Base-by-base conservation (phyloP, 2,888 invertebrate genomes). In the Sipha maydis region DNA sequence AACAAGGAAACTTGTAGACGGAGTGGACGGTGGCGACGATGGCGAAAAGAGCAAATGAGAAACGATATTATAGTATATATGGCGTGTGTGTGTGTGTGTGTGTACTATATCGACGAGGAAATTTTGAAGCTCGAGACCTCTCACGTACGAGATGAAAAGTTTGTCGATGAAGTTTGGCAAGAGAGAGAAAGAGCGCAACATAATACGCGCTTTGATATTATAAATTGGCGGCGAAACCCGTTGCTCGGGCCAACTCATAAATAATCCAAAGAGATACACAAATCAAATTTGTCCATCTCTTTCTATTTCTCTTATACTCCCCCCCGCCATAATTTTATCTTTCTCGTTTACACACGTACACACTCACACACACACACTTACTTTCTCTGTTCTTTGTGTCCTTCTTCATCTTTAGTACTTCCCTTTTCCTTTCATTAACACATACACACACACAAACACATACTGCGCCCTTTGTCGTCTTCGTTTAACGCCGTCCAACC, bases 81-180 rank as follows among this genome's bases (percentile, higher is more conserved):
- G 25, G 31, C 11, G 17, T 54, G 41, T 28, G 14, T 41, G 38
- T 38, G n/a, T 48, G 48, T 28, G 77, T 77, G 77, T 9, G 61
- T 48, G 78, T 78, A 28, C 5, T 56, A 8, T 79, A 80, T 86
- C 61, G 80, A 67, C 38, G 86, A 38, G 34, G 56, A 86, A 73
- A 31, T 71, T 54, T 25, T 28, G 85, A 69, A 28, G 38, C 56
- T n/a, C 73, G 21, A 48, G 28, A 31, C 25, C 21, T 14, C 79
- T 71, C 80, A 75, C 80, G 86, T 79, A 80, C 79, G 75, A 61
- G 86, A 80, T 56, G 86, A 88, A 88, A 88, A 88, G 86, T 88
- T 88, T 80, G 86, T 88, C 86, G 86, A 88, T 88, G 75, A 88
- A 88, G 86, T 88, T 88, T 88, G 86, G 86, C 86, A n/a, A 84